Percentiles rank a stretch among this genome's conserved stretches.
These are phyloP conservation scores for Oryzias woworae DNA, from an alignment of 2,113 vertebrate genomes.

Conservation along the genomic window DNA sequence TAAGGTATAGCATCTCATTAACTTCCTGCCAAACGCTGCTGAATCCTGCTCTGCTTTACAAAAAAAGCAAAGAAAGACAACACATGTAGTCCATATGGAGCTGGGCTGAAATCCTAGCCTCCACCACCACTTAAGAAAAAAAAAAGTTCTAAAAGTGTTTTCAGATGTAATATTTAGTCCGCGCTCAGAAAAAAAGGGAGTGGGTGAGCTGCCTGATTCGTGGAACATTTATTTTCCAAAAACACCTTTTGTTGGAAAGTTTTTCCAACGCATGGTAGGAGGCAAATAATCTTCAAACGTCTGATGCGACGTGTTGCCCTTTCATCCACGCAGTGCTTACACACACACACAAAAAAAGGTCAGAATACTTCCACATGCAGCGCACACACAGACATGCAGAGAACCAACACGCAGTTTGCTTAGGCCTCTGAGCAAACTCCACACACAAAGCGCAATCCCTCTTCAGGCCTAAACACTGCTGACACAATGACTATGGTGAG, in stretches of 20 bases:
- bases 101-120: constrained; percentile 36
- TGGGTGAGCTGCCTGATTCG: constrained; percentile 42
- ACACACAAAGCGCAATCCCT: constrained; percentile 54
- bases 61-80: constrained; percentile 46
- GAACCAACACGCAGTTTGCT: constrained; percentile 13
- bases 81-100: constrained; percentile 71
- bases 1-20: constrained; percentile 72
- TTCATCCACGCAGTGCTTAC: constrained; percentile 21
- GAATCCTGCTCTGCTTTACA: constrained; percentile 31
- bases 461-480: constrained; percentile 51
- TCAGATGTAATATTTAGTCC: constrained; percentile 52
- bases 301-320: constrained; percentile 23
- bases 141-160: constrained; percentile 26
- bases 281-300: constrained; percentile 24
- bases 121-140: constrained; percentile 6
- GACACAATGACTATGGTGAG: constrained; percentile 69
- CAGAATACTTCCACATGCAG: constrained; percentile 1
- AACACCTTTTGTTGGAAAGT: constrained; percentile 18
- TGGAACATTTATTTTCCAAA: constrained; percentile 16
- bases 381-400: constrained; percentile 13
- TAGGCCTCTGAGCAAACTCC: constrained; percentile 35
- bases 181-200: constrained; percentile 32
- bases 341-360: constrained; percentile 21
- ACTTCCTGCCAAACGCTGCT: constrained; percentile 58
- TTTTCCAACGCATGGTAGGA: constrained; percentile 6